Evolutionary conservation across 2,113 vertebrate genomes (phyloP).

Genomic region (Strix aluco): DNA sequence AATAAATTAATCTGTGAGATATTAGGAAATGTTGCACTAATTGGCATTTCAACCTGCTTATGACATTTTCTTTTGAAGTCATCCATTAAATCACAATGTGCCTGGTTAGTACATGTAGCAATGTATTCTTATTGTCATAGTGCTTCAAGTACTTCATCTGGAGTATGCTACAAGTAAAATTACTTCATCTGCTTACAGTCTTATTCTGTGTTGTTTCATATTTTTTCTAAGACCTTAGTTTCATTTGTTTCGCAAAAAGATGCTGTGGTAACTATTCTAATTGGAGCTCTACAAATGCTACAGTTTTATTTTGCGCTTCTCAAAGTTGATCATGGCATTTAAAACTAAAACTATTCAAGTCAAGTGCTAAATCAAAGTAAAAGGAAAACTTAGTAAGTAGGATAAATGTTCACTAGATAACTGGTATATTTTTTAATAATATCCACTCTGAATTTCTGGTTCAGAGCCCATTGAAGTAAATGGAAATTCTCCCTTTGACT

Average conservation of each 20-base stretch:
- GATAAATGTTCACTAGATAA: background rate
- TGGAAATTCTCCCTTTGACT: background rate
- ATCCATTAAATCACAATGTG: background rate
- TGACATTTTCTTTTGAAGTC: constrained; percentile 10
- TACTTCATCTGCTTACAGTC: background rate
- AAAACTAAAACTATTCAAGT: background rate
- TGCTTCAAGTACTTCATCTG: background rate
- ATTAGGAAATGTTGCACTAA: background rate
- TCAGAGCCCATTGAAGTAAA: background rate
- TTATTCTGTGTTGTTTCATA: background rate
- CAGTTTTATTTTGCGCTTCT: background rate
- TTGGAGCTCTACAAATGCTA: background rate
- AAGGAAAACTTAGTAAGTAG: background rate
- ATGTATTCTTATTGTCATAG: background rate
- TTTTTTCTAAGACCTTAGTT: background rate
- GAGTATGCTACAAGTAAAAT: background rate
- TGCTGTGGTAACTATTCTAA: background rate
- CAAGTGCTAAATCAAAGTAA: background rate
- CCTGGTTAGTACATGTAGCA: background rate
- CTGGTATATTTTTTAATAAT: background rate
- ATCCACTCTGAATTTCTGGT: background rate
- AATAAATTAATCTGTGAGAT: background rate
- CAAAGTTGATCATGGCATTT: background rate
- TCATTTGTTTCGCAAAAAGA: background rate
- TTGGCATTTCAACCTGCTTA: background rate